A percentile compares a stretch with the other conserved stretches of the same genome.
Conservation (phyloP, 2,888 invertebrate genomes). For the Amiota minor region DNA sequence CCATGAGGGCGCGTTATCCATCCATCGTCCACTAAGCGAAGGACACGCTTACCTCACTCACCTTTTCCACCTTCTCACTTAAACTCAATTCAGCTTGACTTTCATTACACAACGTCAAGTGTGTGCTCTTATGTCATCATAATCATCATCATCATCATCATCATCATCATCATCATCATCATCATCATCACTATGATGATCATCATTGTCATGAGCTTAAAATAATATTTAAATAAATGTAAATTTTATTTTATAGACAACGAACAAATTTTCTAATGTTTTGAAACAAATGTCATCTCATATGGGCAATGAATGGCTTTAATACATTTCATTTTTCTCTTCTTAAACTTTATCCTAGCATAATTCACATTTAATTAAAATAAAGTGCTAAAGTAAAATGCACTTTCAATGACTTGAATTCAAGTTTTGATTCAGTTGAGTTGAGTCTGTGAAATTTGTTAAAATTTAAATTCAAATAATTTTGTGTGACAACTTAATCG, state of each 20-base stretch:
- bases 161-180: too few relatives aligned
- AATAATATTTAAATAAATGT: constrained; percentile 55
- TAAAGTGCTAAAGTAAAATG: too few relatives aligned
- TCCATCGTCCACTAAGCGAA: neutral
- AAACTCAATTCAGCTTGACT: neutral
- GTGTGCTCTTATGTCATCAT: constrained; percentile 2
- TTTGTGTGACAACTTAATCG: too few relatives aligned
- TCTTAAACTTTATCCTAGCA: neutral
- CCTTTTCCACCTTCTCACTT: neutral
- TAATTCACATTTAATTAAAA: too few relatives aligned
- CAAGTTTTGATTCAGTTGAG: neutral
- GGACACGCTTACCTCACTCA: neutral
- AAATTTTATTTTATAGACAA: constrained; percentile 42
- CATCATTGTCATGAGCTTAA: constrained; percentile 31
- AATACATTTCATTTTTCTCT: neutral
- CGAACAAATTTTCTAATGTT: constrained; percentile 30
- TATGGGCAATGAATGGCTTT: constrained; percentile 19
- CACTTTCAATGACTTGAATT: too few relatives aligned
- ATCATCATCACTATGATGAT: neutral
- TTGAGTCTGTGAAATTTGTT: neutral
- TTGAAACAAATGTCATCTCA: neutral
- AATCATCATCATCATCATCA: too few relatives aligned
- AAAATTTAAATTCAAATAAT: neutral
- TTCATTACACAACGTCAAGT: constrained; percentile 6
- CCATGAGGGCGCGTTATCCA: neutral